These are phyloP conservation scores for Mycetomoellerius zeteki DNA, from an alignment of 1,140 invertebrate species.

Conservation along the genomic window DNA sequence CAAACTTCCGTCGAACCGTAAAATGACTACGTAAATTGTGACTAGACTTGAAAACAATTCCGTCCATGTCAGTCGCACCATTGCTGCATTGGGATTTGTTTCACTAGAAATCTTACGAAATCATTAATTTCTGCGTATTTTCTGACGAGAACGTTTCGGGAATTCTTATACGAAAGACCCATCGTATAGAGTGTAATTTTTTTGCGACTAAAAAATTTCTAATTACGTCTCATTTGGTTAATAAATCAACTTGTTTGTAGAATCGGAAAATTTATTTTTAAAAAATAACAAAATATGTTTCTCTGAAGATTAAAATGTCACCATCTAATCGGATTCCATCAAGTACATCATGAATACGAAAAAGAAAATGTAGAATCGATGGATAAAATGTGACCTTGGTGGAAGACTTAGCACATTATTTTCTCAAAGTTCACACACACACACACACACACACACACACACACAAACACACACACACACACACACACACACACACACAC, in stretches of 20 bases:
- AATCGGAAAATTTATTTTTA: background rate
- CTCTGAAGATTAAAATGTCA: background rate
- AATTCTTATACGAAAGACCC: too few species aligned
- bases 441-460: too few species aligned
- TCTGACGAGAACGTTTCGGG: too few species aligned
- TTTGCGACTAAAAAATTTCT: background rate
- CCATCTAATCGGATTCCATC: slow-evolving; percentile 3
- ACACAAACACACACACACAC: too few species aligned
- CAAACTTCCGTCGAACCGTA: slow-evolving; percentile 46
- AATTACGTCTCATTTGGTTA: background rate
- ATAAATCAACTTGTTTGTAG: background rate
- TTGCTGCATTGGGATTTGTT: slow-evolving; percentile 32
- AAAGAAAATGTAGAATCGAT: background rate
- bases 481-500: too few species aligned
- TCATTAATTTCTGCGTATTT: background rate
- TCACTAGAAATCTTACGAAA: slow-evolving; percentile 19
- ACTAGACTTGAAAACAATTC: slow-evolving; percentile 66
- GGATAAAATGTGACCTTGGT: background rate
- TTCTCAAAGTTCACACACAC: background rate
- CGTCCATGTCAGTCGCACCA: slow-evolving; percentile 1
- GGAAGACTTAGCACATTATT: slow-evolving; percentile 21
- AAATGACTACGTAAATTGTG: slow-evolving; percentile 49
- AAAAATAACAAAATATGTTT: background rate
- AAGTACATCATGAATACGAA: background rate
- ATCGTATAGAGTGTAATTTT: too few species aligned